phyloP scores from a whole-genome alignment of 2,113 vertebrate genomes.

The Spea bombifrons region DNA sequence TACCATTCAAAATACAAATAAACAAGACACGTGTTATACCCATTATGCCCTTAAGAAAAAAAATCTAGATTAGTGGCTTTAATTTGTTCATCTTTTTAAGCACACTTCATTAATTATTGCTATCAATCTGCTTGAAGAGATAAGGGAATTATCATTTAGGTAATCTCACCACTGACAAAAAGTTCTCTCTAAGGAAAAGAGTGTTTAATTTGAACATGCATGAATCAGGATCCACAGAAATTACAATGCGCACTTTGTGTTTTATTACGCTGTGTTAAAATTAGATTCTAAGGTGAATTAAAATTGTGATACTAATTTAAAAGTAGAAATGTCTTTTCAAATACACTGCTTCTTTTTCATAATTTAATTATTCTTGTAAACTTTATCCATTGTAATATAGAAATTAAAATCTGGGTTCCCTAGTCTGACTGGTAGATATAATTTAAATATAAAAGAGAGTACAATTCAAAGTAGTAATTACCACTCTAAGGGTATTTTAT shows the following conservation, averaged over 20 bases:
- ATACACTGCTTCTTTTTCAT: too few species aligned
- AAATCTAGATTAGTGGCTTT: not conserved
- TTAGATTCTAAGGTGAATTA: not conserved
- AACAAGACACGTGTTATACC: too few species aligned
- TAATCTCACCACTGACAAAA: not conserved
- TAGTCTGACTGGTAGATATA: not conserved
- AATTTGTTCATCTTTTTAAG: not conserved
- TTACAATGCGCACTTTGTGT: not conserved
- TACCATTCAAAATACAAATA: too few species aligned
- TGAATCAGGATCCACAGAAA: not conserved
- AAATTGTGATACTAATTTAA: not conserved
- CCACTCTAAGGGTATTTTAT: not conserved
- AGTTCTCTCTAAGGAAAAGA: not conserved
- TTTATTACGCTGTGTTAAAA: not conserved
- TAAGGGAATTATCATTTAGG: conserved; percentile 1
- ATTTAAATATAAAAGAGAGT: not conserved
- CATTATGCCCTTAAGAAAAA: too few species aligned
- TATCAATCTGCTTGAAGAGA: conserved; percentile 1
- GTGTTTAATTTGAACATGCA: not conserved
- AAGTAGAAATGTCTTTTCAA: not conserved
- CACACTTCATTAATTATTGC: not conserved
- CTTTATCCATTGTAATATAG: too few species aligned
- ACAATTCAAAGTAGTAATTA: not conserved
- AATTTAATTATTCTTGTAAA: too few species aligned
- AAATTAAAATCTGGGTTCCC: too few species aligned